Percentiles rank a stretch among this genome's conserved stretches.
These are phyloP conservation scores for Brachynemurus nebulosus DNA, from an alignment of 2,888 invertebrate species.

Conservation along the genomic window DNA sequence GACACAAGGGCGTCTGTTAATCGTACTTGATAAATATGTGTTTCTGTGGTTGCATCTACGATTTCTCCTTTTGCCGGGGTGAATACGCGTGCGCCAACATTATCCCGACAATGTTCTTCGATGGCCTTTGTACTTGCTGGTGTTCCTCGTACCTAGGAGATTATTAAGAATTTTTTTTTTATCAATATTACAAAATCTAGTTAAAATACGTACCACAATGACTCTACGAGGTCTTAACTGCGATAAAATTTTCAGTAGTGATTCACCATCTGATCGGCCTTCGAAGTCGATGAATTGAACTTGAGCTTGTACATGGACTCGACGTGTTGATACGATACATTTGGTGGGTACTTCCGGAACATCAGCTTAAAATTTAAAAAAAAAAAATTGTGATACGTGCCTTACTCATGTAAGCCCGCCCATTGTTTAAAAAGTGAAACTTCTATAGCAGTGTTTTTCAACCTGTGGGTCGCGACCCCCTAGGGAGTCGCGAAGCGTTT, in stretches of 20 bases:
- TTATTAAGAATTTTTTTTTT: not conserved
- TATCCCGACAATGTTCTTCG: slow-evolving; percentile 48
- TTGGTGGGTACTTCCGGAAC: slow-evolving; percentile 78
- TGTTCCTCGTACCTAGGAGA: slow-evolving; percentile 46
- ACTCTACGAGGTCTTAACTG: slow-evolving; percentile 70
- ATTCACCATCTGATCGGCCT: slow-evolving; percentile 80
- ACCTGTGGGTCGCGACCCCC: too few species aligned
- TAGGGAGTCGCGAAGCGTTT: too few species aligned
- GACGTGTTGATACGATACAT: slow-evolving; percentile 60
- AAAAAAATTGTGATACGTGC: not conserved
- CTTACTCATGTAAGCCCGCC: slow-evolving; percentile 8
- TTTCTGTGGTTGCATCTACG: slow-evolving; percentile 94
- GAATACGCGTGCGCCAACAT: slow-evolving; percentile 62
- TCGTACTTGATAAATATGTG: slow-evolving; percentile 93
- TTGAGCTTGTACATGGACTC: slow-evolving; percentile 67
- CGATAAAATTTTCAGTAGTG: slow-evolving; percentile 64
- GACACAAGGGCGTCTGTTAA: slow-evolving; percentile 85
- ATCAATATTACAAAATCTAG: not conserved
- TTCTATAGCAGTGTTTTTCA: too few species aligned
- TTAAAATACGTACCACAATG: slow-evolving; percentile 36
- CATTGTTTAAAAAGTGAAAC: not conserved
- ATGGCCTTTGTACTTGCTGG: slow-evolving; percentile 53
- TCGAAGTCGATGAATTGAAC: slow-evolving; percentile 96
- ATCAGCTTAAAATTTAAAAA: slow-evolving; percentile 26
- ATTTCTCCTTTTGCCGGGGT: slow-evolving; percentile 69